Conservation (phyloP, 2,888 invertebrate species). For the Branchellion lobata region DNA sequence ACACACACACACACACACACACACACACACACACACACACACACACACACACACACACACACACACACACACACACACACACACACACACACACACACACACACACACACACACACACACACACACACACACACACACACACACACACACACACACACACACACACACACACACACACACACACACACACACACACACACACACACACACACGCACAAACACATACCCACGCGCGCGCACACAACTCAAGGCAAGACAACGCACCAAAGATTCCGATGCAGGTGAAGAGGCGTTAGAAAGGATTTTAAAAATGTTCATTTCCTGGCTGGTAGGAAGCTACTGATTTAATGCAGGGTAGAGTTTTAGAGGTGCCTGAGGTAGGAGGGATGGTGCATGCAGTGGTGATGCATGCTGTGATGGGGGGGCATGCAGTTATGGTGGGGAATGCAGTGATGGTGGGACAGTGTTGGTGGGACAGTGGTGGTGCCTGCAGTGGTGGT, state of each 20-base stretch:
- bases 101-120: constrained; percentile 13
- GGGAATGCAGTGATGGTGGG: too few species aligned
- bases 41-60: constrained; percentile 15
- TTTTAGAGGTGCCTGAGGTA: too few species aligned
- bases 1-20: constrained; percentile 8
- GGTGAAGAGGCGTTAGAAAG: too few species aligned
- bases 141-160: constrained; percentile 27
- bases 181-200: constrained; percentile 21
- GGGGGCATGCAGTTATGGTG: too few species aligned
- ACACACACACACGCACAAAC: constrained; percentile 24
- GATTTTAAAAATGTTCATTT: too few species aligned
- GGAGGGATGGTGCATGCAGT: too few species aligned
- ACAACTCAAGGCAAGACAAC: neutral
- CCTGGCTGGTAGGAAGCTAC: too few species aligned
- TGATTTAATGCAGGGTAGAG: too few species aligned
- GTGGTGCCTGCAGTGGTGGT: too few species aligned
- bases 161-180: constrained; percentile 27
- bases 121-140: constrained; percentile 8
- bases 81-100: constrained; percentile 25
- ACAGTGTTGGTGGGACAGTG: too few species aligned
- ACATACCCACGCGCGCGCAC: neutral
- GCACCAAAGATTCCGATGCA: neutral
- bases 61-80: constrained; percentile 25
- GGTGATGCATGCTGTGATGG: too few species aligned
- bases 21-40: constrained; percentile 21